Conservation (phyloP, 2,888 invertebrate species). For the Xanthorhoe spadicearia region DNA sequence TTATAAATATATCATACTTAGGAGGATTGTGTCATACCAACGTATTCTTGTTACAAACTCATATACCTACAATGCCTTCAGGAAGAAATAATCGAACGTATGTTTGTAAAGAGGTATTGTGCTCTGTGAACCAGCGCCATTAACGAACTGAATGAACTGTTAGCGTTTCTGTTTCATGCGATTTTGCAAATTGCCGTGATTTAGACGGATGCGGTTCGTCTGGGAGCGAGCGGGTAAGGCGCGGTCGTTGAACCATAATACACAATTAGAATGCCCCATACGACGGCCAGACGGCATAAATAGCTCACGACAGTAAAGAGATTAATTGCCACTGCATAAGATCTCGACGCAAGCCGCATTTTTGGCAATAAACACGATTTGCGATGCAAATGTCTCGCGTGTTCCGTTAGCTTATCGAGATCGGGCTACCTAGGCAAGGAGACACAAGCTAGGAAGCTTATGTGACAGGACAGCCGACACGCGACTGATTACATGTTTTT, state of each 20-base stretch:
- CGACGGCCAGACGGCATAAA: conserved; percentile 76
- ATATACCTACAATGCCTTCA: background rate
- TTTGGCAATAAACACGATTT: conserved; percentile 50
- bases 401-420: conserved; percentile 45
- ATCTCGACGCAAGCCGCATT: conserved; percentile 49
- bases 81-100: background rate
- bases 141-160: conserved; percentile 20
- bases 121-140: conserved; percentile 16
- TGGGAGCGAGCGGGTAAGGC: conserved; percentile 60
- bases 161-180: conserved; percentile 39
- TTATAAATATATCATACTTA: no score
- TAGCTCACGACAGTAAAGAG: conserved; percentile 73
- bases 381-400: conserved; percentile 44
- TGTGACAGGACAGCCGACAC: conserved; percentile 14
- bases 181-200: conserved; percentile 72
- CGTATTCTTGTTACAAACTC: background rate
- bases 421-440: conserved; percentile 32
- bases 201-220: conserved; percentile 60
- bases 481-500: conserved; percentile 23
- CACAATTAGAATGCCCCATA: conserved; percentile 84
- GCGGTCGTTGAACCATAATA: conserved; percentile 81
- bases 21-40: background rate
- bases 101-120: conserved; percentile 10
- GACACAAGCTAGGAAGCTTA: conserved; percentile 30
- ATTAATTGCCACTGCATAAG: conserved; percentile 72